Percentiles rank a stretch among this genome's conserved stretches.
Evolutionary conservation across 2,113 vertebrate genomes (phyloP).

Genomic region (Puma concolor): DNA sequence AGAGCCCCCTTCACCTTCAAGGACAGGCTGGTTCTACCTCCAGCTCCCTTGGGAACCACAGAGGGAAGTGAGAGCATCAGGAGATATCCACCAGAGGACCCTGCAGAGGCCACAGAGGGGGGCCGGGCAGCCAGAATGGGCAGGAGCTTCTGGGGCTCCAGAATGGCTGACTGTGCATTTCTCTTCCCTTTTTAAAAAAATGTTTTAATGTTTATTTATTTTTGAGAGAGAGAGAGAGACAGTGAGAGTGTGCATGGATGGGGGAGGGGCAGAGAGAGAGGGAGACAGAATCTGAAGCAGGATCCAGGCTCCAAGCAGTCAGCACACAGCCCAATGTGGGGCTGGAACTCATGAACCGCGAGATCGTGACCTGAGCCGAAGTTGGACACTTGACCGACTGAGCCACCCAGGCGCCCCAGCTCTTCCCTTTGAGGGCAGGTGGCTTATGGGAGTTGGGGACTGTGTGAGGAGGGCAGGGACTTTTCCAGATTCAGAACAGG

Average conservation of each 20-base stretch:
- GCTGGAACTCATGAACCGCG: rapidly evolving
- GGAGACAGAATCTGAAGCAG: too few relatives aligned
- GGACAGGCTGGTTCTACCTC: too few relatives aligned
- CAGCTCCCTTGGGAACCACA: neutral
- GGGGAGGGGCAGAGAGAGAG: too few relatives aligned
- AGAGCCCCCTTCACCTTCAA: neutral
- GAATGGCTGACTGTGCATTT: rapidly evolving
- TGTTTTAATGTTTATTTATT: too few relatives aligned
- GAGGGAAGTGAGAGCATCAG: neutral
- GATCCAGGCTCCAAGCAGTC: too few relatives aligned
- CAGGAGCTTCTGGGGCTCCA: neutral
- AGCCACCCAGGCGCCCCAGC: too few relatives aligned
- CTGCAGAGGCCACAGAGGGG: neutral
- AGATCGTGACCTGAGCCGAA: too few relatives aligned
- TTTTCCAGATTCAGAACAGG: neutral
- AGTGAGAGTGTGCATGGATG: too few relatives aligned
- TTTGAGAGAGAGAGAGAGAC: too few relatives aligned
- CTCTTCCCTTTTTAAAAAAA: neutral
- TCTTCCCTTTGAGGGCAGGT: neutral
- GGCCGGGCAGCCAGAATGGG: rapidly evolving
- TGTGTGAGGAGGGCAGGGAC: neutral
- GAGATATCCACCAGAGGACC: rapidly evolving
- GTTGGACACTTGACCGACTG: too few relatives aligned
- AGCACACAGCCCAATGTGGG: too few relatives aligned
- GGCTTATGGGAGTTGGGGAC: neutral